These are phyloP conservation scores for Menidia menidia DNA, from an alignment of 2,797 vertebrate species.

Conservation along the genomic window DNA sequence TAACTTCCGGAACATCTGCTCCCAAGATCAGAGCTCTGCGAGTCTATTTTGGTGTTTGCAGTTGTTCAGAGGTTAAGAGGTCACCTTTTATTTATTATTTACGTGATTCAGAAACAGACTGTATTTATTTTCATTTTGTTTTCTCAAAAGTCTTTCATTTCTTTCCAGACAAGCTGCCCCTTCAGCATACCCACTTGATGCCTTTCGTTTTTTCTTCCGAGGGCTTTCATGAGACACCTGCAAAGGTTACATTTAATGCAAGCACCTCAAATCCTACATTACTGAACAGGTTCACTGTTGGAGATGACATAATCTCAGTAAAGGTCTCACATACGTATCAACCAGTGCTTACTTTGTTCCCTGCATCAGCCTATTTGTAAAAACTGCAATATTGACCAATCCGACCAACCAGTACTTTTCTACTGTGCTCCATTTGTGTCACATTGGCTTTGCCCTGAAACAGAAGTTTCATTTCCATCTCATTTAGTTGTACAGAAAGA, in stretches of 20 bases:
- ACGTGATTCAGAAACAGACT: constrained; percentile 67
- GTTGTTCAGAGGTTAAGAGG: constrained; percentile 68
- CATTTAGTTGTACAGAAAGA: no score
- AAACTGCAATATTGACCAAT: no score
- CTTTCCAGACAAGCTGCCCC: constrained; percentile 16
- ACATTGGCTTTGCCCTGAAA: no score
- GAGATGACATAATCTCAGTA: no score
- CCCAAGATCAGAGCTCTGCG: constrained; percentile 73
- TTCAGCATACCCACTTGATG: not conserved
- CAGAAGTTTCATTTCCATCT: no score
- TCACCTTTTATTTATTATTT: constrained; percentile 79
- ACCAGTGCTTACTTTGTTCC: no score
- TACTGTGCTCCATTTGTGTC: no score
- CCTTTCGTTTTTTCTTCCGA: not conserved
- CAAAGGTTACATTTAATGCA: constrained; percentile 17
- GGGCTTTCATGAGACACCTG: not conserved
- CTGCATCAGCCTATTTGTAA: no score
- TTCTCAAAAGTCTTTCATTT: constrained; percentile 42
- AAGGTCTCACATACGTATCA: no score
- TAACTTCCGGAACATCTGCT: constrained; percentile 84
- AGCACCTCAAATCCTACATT: not conserved
- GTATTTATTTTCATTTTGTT: constrained; percentile 79
- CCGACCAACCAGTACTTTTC: no score
- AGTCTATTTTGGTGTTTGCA: constrained; percentile 77
- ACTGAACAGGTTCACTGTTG: constrained; percentile 47